Evolutionary conservation across 1,140 invertebrate species (phyloP).

Genomic region (Orchesella cincta): DNA sequence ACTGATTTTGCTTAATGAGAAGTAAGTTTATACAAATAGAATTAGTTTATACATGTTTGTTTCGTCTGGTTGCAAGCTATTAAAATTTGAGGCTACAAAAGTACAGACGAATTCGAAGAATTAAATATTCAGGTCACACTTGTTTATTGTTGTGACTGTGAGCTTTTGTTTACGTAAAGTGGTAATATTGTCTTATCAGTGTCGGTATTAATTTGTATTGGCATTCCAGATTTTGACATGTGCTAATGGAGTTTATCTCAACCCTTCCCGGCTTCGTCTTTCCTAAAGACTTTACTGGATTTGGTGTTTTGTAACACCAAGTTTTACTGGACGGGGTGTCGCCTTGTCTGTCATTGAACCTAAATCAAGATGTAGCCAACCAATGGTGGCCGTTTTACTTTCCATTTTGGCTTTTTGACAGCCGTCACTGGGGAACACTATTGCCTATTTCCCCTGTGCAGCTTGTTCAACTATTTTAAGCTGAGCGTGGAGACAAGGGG

Average conservation of each 20-base stretch:
- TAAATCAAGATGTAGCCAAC: slow-evolving; percentile 30
- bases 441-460: slow-evolving; percentile 17
- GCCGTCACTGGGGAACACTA: slow-evolving; percentile 24
- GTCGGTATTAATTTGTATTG: too few relatives aligned
- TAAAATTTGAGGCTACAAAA: too few relatives aligned
- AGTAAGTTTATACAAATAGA: too few relatives aligned
- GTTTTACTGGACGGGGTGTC: slow-evolving; percentile 24
- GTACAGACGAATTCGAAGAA: too few relatives aligned
- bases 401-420: neutral
- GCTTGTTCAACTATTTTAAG: neutral
- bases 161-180: too few relatives aligned
- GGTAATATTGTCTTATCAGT: too few relatives aligned
- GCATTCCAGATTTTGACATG: slow-evolving; percentile 11
- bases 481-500: neutral
- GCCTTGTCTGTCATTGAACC: slow-evolving; percentile 50
- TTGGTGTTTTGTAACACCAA: neutral
- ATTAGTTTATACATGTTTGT: too few relatives aligned
- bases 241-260: slow-evolving; percentile 2
- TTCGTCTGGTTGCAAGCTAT: too few relatives aligned
- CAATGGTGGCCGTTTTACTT: slow-evolving; percentile 29
- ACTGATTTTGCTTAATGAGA: too few relatives aligned
- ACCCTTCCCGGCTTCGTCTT: neutral
- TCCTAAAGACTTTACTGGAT: slow-evolving; percentile 1
- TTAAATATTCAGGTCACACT: too few relatives aligned
- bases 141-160: too few relatives aligned